Evolutionary conservation across 2,888 invertebrate genomes (phyloP).

Genomic region (Alloplasta piceator): DNA sequence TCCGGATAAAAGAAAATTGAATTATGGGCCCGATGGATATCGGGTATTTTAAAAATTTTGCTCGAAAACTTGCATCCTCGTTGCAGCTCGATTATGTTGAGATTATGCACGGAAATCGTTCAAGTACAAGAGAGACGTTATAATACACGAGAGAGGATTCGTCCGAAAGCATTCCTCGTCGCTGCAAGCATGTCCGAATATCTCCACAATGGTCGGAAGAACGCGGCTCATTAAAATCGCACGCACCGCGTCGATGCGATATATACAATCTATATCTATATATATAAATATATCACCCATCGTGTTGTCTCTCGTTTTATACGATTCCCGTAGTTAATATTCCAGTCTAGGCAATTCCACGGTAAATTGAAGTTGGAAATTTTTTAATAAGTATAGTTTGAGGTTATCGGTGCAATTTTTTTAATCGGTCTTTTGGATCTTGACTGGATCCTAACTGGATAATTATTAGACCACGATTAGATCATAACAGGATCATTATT

Average conservation of each 20-base stretch:
- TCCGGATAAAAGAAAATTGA: no score
- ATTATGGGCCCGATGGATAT: no score
- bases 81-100: constrained; percentile 23
- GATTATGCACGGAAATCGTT: constrained; percentile 8
- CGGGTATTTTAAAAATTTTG: no score
- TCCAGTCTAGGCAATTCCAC: constrained; percentile 23
- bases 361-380: constrained; percentile 5
- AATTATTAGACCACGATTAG: no score
- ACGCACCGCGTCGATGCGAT: constrained; percentile 33
- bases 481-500: no score
- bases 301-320: constrained; percentile 18
- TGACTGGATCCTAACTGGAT: no score
- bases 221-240: constrained; percentile 57
- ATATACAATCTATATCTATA: neutral
- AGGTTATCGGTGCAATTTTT: no score
- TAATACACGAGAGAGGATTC: neutral
- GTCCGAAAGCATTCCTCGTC: constrained; percentile 1
- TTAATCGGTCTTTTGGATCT: no score
- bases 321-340: constrained; percentile 20
- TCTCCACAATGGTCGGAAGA: constrained; percentile 47
- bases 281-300: constrained; percentile 1
- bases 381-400: no score
- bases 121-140: neutral
- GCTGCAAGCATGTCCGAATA: constrained; percentile 25
- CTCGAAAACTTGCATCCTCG: no score